Percentiles rank a stretch among this genome's conserved stretches.
These are phyloP conservation scores for Sesia bembeciformis DNA, from an alignment of 2,888 invertebrate species.

Conservation along the genomic window DNA sequence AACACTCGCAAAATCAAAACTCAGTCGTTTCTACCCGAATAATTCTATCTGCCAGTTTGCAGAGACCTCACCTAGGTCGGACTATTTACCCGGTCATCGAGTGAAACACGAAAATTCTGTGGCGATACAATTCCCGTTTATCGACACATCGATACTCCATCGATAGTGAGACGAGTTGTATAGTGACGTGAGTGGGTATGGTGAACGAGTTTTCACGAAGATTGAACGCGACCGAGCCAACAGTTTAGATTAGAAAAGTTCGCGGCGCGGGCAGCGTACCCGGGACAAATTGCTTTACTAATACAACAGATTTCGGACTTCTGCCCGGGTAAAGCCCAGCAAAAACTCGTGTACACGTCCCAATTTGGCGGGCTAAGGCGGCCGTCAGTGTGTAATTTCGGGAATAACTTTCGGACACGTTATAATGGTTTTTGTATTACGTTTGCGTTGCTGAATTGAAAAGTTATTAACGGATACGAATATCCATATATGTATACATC, in stretches of 20 bases:
- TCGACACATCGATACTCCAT: neutral
- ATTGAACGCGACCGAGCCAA: slow-evolving; percentile 44
- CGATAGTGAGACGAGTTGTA: slow-evolving; percentile 6
- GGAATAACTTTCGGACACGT: slow-evolving; percentile 11
- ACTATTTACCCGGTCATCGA: slow-evolving; percentile 5
- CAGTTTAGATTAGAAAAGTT: slow-evolving; percentile 73
- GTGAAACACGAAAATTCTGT: slow-evolving; percentile 4
- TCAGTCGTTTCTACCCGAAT: no score
- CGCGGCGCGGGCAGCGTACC: slow-evolving; percentile 30
- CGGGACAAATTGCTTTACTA: slow-evolving; percentile 66
- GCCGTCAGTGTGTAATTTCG: slow-evolving; percentile 11
- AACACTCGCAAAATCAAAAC: no score
- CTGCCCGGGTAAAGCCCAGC: slow-evolving; percentile 30
- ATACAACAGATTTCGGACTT: slow-evolving; percentile 57
- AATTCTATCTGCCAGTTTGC: no score
- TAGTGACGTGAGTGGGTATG: slow-evolving; percentile 12
- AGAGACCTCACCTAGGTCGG: no score
- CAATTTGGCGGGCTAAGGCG: slow-evolving; percentile 9
- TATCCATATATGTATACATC: no score
- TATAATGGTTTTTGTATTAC: slow-evolving; percentile 16
- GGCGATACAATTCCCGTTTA: slow-evolving; percentile 9
- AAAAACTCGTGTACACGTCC: slow-evolving; percentile 34
- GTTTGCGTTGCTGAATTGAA: slow-evolving; percentile 5
- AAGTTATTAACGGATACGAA: slow-evolving; percentile 10
- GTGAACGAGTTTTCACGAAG: slow-evolving; percentile 38